Evolutionary conservation across 2,888 invertebrate species (phyloP).

Genomic region (Tiliacea aurago): DNA sequence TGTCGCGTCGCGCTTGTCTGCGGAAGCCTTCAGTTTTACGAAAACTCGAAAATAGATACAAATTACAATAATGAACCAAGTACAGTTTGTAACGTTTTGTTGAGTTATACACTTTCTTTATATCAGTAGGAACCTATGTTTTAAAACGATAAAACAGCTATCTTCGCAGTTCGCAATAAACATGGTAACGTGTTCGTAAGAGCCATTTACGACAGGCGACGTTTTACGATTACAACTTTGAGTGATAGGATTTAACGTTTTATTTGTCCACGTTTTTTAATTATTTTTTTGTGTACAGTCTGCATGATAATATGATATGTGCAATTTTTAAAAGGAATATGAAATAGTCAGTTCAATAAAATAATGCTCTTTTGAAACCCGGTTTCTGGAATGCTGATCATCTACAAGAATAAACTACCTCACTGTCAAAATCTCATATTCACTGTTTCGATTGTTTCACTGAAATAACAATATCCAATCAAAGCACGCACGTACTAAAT

Average conservation of each 20-base stretch:
- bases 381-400: neutral
- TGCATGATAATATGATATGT: too few relatives aligned
- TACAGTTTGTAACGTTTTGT: neutral
- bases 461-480: too few relatives aligned
- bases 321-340: neutral
- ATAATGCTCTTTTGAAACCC: neutral
- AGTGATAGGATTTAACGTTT: conserved; percentile 35
- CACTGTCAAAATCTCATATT: too few relatives aligned
- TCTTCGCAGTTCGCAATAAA: conserved; percentile 58
- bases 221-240: conserved; percentile 55
- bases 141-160: conserved; percentile 48
- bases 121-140: conserved; percentile 16
- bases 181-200: conserved; percentile 59
- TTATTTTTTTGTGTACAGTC: neutral
- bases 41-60: neutral
- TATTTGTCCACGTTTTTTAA: conserved; percentile 27
- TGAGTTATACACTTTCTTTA: conserved; percentile 17
- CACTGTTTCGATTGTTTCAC: too few relatives aligned
- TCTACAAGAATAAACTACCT: too few relatives aligned
- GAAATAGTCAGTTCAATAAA: neutral
- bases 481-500: too few relatives aligned
- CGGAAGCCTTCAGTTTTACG: neutral
- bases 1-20: too few relatives aligned
- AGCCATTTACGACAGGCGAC: conserved; percentile 58
- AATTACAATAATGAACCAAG: neutral